These are phyloP conservation scores for Clarias fuscus DNA, from an alignment of 2,797 vertebrate genomes.

Conservation along the genomic window DNA sequence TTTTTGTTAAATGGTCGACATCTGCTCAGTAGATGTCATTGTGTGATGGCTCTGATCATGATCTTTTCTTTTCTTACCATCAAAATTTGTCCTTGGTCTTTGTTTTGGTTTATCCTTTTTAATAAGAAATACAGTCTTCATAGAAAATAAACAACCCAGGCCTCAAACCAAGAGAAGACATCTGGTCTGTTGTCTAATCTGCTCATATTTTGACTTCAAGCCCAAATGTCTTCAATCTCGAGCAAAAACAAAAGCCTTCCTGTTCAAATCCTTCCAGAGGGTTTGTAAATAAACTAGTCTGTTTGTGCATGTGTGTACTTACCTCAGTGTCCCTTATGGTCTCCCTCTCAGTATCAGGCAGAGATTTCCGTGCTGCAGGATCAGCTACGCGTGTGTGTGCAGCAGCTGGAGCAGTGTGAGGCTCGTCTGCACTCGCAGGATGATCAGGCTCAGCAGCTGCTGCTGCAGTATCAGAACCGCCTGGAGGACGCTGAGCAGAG, in stretches of 20 bases:
- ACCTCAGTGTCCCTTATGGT: neutral
- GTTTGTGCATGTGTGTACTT: neutral
- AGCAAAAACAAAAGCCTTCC: neutral
- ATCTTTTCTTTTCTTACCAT: neutral
- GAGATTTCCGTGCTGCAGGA: conserved; percentile 93
- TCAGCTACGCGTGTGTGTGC: conserved; percentile 89
- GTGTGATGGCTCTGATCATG: neutral
- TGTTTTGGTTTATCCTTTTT: neutral
- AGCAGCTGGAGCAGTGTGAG: conserved; percentile 96
- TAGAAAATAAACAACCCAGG: neutral
- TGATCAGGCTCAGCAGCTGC: conserved; percentile 92
- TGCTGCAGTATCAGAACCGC: conserved; percentile 95
- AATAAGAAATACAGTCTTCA: neutral
- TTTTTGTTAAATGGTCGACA: neutral
- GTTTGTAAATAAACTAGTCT: neutral
- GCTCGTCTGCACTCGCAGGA: conserved; percentile 91
- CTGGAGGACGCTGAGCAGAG: conserved; percentile 96
- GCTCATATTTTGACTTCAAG: neutral
- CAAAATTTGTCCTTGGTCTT: neutral
- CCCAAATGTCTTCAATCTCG: neutral
- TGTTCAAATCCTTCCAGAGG: neutral
- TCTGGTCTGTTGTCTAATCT: neutral
- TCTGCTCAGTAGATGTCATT: neutral
- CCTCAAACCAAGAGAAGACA: neutral
- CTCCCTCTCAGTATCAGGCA: conserved; percentile 81